Base-by-base conservation (phyloP, 2,113 vertebrate genomes). In the Dipodomys ordii region DNA sequence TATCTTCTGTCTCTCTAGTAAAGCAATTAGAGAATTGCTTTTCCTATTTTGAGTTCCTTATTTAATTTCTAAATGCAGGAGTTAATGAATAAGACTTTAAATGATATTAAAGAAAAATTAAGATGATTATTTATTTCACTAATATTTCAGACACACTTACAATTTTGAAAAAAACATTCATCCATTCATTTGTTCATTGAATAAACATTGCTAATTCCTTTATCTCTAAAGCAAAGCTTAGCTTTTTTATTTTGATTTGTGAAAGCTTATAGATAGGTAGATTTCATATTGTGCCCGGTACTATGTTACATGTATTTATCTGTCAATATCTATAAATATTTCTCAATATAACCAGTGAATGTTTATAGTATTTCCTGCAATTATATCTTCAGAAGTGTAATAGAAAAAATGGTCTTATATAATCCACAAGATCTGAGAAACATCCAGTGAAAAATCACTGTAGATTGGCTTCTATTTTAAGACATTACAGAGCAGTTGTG, bases 241-340 rank as follows among this genome's bases (percentile, higher is more conserved):
- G 35, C 18, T 97, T 97, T 97, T 60, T 97, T 97, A 57, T 95
- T 98, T 97, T 97, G 97, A 92, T 97, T 97, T 97, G 96, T 82
- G 83, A 97, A 97, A 96, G 78, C 83, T 98, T 96, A 94, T 94
- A 87, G 81, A 90, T 94, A 79, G 93, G 93, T 95, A 82, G 93
- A 96, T 95, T 95, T 85, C 95, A 96, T 96, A 96, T 60, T 87
- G 65, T 97, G 71, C 96, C 89, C 94, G 80, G 76, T 96, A 91
- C 97, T 97, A 95, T 64, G 71, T 92, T 97, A 57, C 53, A 4
- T 57, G 91, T 97, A 83, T 97, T 98, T 96, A 46, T 87, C 96
- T 97, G 96, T 97, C 98, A 98, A 96, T 98, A 97, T 96, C 96
- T 95, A 91, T 96, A 97, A 97, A 96, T 92, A 97, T 97, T 95